Conservation (phyloP, 2,888 invertebrate genomes). For the Glomeris marginata region DNA sequence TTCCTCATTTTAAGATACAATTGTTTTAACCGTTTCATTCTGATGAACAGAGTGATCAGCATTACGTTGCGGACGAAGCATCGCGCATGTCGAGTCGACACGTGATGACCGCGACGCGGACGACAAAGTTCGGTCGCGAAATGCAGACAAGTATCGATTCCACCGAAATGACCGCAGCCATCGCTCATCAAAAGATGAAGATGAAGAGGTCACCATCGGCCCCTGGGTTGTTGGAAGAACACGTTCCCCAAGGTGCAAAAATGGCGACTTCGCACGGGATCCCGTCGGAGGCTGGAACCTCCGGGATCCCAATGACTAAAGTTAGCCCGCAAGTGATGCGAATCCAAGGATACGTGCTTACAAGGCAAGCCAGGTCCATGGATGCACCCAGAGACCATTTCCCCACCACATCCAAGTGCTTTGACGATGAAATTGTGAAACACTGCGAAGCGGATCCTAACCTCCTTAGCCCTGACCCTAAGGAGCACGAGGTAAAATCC, state of each 20-base stretch:
- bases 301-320: not conserved
- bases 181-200: too few species aligned
- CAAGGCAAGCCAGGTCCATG: slow-evolving; percentile 19
- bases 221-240: slow-evolving; percentile 1
- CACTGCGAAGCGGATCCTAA: too few species aligned
- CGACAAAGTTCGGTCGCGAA: slow-evolving; percentile 36
- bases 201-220: slow-evolving; percentile 14
- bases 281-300: not conserved
- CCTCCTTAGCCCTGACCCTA: too few species aligned
- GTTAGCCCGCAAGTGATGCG: not conserved
- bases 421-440: not conserved
- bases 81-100: slow-evolving; percentile 22
- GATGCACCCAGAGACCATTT: slow-evolving; percentile 15
- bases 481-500: not conserved
- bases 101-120: slow-evolving; percentile 36
- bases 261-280: not conserved
- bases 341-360: not conserved
- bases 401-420: not conserved
- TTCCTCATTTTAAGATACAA: too few species aligned
- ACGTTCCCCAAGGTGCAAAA: slow-evolving; percentile 33
- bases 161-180: slow-evolving; percentile 12
- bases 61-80: too few species aligned
- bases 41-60: too few species aligned
- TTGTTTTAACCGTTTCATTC: too few species aligned
- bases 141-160: slow-evolving; percentile 24